These are phyloP conservation scores for Rousettus madagascariensis DNA, from an alignment of 2,797 vertebrate species.

Conservation along the genomic window DNA sequence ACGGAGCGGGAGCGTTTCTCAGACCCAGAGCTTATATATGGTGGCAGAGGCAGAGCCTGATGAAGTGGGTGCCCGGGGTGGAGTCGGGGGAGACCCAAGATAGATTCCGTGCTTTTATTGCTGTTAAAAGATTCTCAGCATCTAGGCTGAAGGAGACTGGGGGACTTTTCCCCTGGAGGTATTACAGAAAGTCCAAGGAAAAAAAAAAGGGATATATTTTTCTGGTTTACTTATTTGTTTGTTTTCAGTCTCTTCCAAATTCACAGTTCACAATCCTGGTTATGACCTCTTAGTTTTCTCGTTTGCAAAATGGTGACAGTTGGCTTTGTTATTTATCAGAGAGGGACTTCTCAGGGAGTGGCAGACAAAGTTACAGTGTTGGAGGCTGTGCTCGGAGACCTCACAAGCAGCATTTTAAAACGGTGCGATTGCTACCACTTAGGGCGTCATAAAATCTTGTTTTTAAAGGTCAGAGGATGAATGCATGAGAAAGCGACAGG, in stretches of 20 bases:
- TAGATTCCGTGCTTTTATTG: neutral
- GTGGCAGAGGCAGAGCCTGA: neutral
- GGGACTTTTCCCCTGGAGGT: neutral
- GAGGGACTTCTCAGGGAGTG: neutral
- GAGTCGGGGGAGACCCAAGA: neutral
- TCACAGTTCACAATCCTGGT: neutral
- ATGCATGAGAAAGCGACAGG: neutral
- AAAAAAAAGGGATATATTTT: neutral
- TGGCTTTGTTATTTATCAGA: neutral
- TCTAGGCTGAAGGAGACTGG: neutral
- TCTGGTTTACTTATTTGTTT: neutral
- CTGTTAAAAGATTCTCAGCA: slow-evolving; percentile 19
- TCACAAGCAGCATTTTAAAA: neutral
- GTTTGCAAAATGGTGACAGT: neutral
- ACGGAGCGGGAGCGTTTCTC: neutral
- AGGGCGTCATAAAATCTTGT: neutral
- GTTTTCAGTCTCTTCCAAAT: neutral
- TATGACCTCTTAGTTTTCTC: neutral
- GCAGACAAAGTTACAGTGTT: neutral
- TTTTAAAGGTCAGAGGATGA: neutral
- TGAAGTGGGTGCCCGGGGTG: neutral
- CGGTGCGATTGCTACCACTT: neutral
- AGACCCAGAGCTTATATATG: neutral
- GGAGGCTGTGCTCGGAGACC: neutral
- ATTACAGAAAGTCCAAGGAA: neutral